These are phyloP conservation scores for Limonius californicus DNA, from an alignment of 1,140 invertebrate genomes.

Conservation along the genomic window DNA sequence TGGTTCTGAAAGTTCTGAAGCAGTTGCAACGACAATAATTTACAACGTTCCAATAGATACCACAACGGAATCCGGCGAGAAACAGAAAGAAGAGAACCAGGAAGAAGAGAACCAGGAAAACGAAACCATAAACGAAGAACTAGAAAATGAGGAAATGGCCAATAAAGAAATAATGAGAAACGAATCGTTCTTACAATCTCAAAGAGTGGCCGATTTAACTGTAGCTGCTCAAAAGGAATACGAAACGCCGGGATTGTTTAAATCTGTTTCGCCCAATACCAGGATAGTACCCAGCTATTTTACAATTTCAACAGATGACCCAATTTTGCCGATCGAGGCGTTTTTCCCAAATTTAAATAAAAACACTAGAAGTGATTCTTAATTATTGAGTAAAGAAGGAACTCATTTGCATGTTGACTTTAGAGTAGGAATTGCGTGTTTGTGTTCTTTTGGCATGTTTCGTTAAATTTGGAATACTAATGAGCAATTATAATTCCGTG, in stretches of 20 bases:
- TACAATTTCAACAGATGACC: conserved; percentile 59
- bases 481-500: too few relatives aligned
- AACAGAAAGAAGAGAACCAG: not conserved
- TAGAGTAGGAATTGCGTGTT: too few relatives aligned
- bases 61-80: not conserved
- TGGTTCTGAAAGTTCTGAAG: not conserved
- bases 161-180: conserved; percentile 33
- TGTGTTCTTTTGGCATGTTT: too few relatives aligned
- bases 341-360: conserved; percentile 57
- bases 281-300: conserved; percentile 58
- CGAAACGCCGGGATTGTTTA: conserved; percentile 55
- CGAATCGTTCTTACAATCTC: conserved; percentile 46
- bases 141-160: conserved; percentile 25
- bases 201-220: conserved; percentile 57
- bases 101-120: not conserved
- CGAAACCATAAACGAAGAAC: not conserved
- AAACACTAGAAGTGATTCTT: conserved; percentile 14
- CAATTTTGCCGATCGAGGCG: conserved; percentile 59
- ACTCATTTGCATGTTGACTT: too few relatives aligned
- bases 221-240: conserved; percentile 56
- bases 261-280: conserved; percentile 46
- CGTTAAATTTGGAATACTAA: too few relatives aligned
- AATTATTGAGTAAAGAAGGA: too few relatives aligned
- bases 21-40: not conserved
- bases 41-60: not conserved